Conservation (phyloP, 1,140 invertebrate species). For the Tetraneura akinire region DNA sequence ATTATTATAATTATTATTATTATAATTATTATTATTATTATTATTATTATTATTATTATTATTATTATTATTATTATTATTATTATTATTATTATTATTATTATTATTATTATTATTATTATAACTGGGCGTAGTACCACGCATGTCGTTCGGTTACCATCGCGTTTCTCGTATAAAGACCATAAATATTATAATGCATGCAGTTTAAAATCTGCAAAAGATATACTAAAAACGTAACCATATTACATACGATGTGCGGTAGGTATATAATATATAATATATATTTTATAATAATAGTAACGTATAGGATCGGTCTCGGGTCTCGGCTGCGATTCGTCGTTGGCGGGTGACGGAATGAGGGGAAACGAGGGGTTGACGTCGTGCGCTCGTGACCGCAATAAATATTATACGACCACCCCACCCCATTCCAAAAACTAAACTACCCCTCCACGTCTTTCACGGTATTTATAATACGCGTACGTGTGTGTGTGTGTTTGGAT, state of each 20-base stretch:
- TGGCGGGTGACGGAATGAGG: background rate
- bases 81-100: too few relatives aligned
- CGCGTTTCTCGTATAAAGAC: background rate
- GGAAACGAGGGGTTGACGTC: constrained; percentile 1
- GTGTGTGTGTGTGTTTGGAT: too few relatives aligned
- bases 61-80: too few relatives aligned
- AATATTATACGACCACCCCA: constrained; percentile 30
- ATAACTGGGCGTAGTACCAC: background rate
- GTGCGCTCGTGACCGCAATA: constrained; percentile 30
- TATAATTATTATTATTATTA: too few relatives aligned
- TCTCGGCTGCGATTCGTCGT: background rate
- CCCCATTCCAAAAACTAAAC: background rate
- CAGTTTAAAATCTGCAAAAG: constrained; percentile 35
- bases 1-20: too few relatives aligned
- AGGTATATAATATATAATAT: background rate
- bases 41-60: too few relatives aligned
- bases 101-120: too few relatives aligned
- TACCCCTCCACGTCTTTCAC: background rate
- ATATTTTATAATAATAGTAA: background rate
- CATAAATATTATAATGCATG: background rate
- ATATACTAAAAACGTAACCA: constrained; percentile 36
- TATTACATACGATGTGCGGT: background rate
- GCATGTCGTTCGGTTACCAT: background rate
- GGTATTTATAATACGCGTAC: background rate
- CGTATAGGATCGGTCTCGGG: background rate